These are phyloP conservation scores for Epistrophe eligans DNA, from an alignment of 2,888 invertebrate species.

Conservation along the genomic window DNA sequence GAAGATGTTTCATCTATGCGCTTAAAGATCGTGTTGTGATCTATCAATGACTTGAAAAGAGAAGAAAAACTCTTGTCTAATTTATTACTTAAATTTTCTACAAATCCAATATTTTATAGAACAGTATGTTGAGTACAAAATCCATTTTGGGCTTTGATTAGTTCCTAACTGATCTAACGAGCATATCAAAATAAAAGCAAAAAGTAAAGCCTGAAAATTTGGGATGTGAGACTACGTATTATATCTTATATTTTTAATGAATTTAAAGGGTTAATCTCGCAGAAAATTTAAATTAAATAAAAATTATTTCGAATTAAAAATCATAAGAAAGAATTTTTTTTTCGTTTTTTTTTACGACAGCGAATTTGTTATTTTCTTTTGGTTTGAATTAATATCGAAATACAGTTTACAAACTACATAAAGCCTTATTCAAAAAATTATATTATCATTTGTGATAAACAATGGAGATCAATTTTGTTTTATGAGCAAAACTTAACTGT, in stretches of 20 bases:
- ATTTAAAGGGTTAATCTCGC: constrained; percentile 12
- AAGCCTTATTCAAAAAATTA: constrained; percentile 55
- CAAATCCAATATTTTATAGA: not conserved
- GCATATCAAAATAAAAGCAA: constrained; percentile 11
- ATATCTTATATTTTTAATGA: not conserved
- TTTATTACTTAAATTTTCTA: not conserved
- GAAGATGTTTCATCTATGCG: no score
- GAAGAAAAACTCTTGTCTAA: not conserved
- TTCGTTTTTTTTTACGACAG: constrained; percentile 37
- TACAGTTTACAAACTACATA: constrained; percentile 56
- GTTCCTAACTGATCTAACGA: not conserved
- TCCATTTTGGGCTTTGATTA: not conserved
- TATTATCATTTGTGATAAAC: constrained; percentile 23
- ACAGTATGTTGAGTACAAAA: not conserved
- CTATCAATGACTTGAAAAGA: not conserved
- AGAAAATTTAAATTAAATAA: constrained; percentile 46
- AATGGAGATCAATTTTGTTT: constrained; percentile 38
- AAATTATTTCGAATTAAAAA: constrained; percentile 32
- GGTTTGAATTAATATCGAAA: constrained; percentile 71
- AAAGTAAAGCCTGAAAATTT: not conserved
- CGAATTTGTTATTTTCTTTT: constrained; percentile 74
- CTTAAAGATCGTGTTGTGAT: not conserved
- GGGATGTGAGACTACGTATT: not conserved
- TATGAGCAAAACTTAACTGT: not conserved
- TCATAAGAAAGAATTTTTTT: constrained; percentile 14